Evolutionary conservation across 2,113 vertebrate species (phyloP).

Genomic region (Otus sunia): DNA sequence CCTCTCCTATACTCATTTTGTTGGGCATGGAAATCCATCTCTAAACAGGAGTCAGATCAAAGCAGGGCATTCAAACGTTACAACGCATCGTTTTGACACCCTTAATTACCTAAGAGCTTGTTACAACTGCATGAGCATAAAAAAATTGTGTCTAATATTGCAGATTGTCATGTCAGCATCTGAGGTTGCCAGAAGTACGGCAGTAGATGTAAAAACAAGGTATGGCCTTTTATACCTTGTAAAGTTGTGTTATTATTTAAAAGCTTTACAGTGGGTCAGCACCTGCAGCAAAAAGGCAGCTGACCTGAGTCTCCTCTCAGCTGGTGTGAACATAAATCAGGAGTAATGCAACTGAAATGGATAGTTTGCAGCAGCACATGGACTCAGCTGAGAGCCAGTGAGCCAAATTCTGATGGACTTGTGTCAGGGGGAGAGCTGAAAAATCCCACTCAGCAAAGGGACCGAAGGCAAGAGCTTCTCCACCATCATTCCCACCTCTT

Average conservation of each 20-base stretch:
- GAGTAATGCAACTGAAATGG: background rate
- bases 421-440: background rate
- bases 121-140: background rate
- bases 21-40: background rate
- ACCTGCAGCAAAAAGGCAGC: background rate
- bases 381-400: background rate
- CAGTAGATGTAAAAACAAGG: background rate
- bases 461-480: background rate
- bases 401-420: background rate
- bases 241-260: background rate
- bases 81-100: background rate
- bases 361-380: fast-evolving
- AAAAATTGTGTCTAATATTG: background rate
- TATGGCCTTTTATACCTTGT: background rate
- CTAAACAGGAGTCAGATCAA: background rate
- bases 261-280: background rate
- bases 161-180: background rate
- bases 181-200: background rate
- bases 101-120: background rate
- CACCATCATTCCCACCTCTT: background rate
- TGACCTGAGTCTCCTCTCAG: background rate
- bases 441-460: background rate
- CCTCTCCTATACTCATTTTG: background rate
- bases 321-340: too few species aligned
- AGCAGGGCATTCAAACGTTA: background rate